Percentiles rank a stretch among this genome's conserved stretches.
Conservation (phyloP, 2,113 vertebrate species). For the Bubo blakistoni region DNA sequence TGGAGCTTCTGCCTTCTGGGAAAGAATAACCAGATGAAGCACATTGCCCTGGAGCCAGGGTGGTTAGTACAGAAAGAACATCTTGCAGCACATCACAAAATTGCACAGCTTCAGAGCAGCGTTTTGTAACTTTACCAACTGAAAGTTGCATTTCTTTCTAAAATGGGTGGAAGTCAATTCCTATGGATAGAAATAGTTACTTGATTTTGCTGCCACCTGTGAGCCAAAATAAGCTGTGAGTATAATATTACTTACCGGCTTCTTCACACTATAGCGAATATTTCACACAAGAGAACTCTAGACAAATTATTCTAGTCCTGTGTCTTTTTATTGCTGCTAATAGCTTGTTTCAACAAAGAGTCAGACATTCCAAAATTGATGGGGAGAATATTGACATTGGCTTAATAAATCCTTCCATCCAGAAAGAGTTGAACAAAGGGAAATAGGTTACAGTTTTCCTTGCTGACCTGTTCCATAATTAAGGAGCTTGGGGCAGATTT, state of each 20-base stretch:
- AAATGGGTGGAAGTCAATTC: slow-evolving; percentile 54
- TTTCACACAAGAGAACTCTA: slow-evolving; percentile 61
- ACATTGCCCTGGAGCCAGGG: background rate
- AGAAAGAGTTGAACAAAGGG: slow-evolving; percentile 58
- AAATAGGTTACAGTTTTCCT: slow-evolving; percentile 49
- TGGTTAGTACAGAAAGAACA: background rate
- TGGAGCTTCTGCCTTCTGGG: background rate
- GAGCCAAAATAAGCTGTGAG: slow-evolving; percentile 42
- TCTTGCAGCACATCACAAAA: background rate
- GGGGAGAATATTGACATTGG: slow-evolving; percentile 62
- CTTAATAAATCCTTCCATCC: slow-evolving; percentile 64
- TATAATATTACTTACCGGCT: slow-evolving; percentile 49
- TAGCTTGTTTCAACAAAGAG: slow-evolving; percentile 70
- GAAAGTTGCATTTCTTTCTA: slow-evolving; percentile 35
- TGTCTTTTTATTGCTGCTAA: slow-evolving; percentile 68
- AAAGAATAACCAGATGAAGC: background rate
- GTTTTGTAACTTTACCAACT: background rate
- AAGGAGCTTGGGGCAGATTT: slow-evolving; percentile 33
- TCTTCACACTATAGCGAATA: slow-evolving; percentile 6
- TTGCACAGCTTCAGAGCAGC: background rate
- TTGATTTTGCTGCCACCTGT: slow-evolving; percentile 68
- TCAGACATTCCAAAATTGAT: slow-evolving; percentile 60
- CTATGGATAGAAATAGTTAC: slow-evolving; percentile 56
- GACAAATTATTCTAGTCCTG: slow-evolving; percentile 62
- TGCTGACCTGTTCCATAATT: slow-evolving; percentile 42